A percentile compares a stretch with the other conserved stretches of the same genome.
Conservation (phyloP, 2,113 vertebrate genomes). For the Hystrix brachyura region DNA sequence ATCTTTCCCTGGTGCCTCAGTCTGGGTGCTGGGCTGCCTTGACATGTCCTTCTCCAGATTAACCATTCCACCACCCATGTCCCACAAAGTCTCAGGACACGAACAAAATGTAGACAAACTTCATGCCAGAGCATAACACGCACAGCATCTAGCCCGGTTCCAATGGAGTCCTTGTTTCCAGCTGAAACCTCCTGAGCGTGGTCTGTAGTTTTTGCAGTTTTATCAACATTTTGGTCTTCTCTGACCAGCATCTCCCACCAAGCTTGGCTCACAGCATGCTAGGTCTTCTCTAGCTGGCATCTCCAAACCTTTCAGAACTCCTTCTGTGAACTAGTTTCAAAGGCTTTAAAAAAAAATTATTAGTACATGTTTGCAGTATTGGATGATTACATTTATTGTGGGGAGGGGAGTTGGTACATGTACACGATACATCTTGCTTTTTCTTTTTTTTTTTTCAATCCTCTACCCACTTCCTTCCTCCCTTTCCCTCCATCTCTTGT, state of each 20-base stretch:
- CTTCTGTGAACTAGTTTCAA: not conserved
- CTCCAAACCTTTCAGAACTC: not conserved
- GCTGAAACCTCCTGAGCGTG: not conserved
- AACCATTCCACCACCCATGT: not conserved
- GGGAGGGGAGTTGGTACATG: not conserved
- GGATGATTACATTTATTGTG: not conserved
- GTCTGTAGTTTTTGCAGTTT: not conserved
- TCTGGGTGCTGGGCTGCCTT: not conserved
- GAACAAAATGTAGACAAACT: not conserved
- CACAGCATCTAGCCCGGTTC: not conserved
- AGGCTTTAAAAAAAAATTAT: not conserved
- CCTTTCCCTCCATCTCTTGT: not conserved
- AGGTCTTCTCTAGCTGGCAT: not conserved
- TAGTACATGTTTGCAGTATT: not conserved
- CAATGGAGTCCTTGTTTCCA: not conserved
- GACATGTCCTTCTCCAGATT: not conserved
- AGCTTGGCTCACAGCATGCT: not conserved
- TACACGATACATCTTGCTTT: not conserved
- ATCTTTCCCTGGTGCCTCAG: not conserved
- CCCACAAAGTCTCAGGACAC: not conserved
- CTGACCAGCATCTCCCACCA: not conserved
- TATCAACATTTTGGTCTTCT: not conserved
- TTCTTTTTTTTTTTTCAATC: not conserved
- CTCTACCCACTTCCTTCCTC: too few relatives aligned
- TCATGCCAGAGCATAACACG: not conserved